Conservation (phyloP, 2,888 invertebrate species). For the Drosophila borealis region DNA sequence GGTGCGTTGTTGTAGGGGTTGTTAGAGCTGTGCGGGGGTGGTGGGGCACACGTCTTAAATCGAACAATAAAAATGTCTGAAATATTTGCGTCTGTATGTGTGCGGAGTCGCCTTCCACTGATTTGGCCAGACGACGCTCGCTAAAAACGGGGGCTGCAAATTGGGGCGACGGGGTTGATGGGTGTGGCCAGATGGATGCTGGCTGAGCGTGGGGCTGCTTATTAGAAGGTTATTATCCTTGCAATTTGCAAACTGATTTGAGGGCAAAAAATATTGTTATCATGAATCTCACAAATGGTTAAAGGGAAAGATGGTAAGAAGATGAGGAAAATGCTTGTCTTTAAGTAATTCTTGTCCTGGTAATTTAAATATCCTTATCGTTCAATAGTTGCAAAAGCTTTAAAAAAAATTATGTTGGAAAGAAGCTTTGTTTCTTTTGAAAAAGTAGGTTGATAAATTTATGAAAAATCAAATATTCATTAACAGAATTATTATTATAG, state of each 20-base stretch:
- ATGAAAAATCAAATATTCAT: no score
- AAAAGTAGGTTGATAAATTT: no score
- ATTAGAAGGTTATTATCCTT: conserved; percentile 79
- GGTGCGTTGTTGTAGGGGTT: background rate
- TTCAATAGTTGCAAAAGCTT: no score
- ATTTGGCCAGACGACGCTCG: conserved; percentile 75
- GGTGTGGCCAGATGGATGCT: conserved; percentile 46
- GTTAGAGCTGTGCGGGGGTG: background rate
- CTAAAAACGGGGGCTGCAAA: conserved; percentile 44
- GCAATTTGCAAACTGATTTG: conserved; percentile 82
- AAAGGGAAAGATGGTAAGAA: background rate
- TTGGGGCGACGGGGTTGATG: conserved; percentile 6
- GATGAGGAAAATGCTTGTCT: background rate
- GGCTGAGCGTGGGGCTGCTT: conserved; percentile 50
- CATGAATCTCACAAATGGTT: conserved; percentile 24
- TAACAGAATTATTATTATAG: background rate
- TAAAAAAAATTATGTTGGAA: no score
- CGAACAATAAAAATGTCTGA: conserved; percentile 85
- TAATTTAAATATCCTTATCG: no score
- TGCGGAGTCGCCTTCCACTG: conserved; percentile 68
- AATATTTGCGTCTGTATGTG: conserved; percentile 66
- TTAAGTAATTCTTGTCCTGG: no score
- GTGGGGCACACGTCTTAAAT: conserved; percentile 69
- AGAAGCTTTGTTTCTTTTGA: no score
- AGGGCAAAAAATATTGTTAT: conserved; percentile 20